Evolutionary conservation across 2,113 vertebrate species (phyloP).

Genomic region (Climacteris rufus): DNA sequence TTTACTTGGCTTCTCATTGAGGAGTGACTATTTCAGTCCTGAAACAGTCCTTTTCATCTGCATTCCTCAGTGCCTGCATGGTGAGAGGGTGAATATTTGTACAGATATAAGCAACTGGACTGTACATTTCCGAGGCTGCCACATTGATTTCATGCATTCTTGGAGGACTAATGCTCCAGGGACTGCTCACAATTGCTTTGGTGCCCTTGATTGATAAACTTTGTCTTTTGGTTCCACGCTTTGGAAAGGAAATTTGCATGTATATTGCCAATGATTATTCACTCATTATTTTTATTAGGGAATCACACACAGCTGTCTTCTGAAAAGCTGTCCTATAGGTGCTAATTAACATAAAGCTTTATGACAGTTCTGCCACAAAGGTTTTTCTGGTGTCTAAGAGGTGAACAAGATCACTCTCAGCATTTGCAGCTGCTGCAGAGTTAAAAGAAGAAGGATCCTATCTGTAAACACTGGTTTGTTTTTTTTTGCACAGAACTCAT

Average conservation of each 20-base stretch:
- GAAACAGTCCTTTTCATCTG: neutral
- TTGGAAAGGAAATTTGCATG: neutral
- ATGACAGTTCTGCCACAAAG: neutral
- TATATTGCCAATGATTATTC: slow-evolving; percentile 5
- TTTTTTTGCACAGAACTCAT: neutral
- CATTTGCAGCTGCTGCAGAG: neutral
- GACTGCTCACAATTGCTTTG: neutral
- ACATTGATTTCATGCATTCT: neutral
- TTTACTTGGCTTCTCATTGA: neutral
- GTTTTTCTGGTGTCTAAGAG: neutral
- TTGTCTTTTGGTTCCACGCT: neutral
- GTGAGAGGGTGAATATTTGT: neutral
- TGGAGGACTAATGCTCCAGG: neutral
- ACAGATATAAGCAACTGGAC: neutral
- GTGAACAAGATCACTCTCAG: neutral
- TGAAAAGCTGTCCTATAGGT: neutral
- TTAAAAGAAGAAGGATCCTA: neutral
- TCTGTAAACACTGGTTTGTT: neutral
- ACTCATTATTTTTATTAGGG: neutral
- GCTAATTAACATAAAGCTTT: neutral
- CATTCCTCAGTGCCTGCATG: neutral
- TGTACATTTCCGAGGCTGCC: neutral
- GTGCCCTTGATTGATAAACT: neutral
- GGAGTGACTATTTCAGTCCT: neutral
- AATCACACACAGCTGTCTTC: neutral